A percentile compares a stretch with the other conserved stretches of the same genome.
Evolutionary conservation across 2,888 invertebrate genomes (phyloP).

Genomic region (Drosophila lacicola): DNA sequence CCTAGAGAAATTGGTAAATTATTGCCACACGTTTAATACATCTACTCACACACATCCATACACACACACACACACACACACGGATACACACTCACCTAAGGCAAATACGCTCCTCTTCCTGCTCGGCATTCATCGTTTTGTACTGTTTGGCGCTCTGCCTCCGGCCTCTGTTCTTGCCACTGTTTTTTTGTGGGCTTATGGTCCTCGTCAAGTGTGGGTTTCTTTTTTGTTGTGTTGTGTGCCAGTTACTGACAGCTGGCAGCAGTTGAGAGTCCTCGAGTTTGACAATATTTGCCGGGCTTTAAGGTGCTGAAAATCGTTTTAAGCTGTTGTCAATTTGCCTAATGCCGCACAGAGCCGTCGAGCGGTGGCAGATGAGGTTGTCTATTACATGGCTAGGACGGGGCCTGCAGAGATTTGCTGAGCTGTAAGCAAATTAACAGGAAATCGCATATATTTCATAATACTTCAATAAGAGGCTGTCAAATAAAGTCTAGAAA

Average conservation of each 20-base stretch:
- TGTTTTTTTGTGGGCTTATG: conserved; percentile 25
- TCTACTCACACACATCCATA: not conserved
- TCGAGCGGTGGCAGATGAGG: conserved; percentile 31
- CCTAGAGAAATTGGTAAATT: conserved; percentile 40
- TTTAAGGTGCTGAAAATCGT: conserved; percentile 67
- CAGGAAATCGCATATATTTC: conserved; percentile 37
- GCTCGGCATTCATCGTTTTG: conserved; percentile 65
- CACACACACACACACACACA: conserved; percentile 17
- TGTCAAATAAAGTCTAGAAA: conserved; percentile 34
- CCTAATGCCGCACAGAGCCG: conserved; percentile 62
- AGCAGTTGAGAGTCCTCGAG: conserved; percentile 38
- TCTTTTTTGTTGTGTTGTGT: conserved; percentile 6
- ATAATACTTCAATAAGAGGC: conserved; percentile 36
- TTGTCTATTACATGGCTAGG: conserved; percentile 52
- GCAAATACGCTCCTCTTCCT: conserved; percentile 73
- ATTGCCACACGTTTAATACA: conserved; percentile 23
- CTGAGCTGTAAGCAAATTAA: conserved; percentile 44
- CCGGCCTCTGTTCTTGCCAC: conserved; percentile 10
- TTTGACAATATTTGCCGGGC: conserved; percentile 54
- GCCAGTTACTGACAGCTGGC: conserved; percentile 28
- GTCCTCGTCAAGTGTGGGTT: conserved; percentile 52
- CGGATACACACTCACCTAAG: conserved; percentile 67
- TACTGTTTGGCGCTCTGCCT: conserved; percentile 28
- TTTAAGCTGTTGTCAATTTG: conserved; percentile 77
- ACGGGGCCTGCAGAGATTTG: conserved; percentile 21